A percentile compares a stretch with the other conserved stretches of the same genome.
These are phyloP conservation scores for Plumapathes pennacea DNA, from an alignment of 92 coral and sea anemone species.

Conservation along the genomic window DNA sequence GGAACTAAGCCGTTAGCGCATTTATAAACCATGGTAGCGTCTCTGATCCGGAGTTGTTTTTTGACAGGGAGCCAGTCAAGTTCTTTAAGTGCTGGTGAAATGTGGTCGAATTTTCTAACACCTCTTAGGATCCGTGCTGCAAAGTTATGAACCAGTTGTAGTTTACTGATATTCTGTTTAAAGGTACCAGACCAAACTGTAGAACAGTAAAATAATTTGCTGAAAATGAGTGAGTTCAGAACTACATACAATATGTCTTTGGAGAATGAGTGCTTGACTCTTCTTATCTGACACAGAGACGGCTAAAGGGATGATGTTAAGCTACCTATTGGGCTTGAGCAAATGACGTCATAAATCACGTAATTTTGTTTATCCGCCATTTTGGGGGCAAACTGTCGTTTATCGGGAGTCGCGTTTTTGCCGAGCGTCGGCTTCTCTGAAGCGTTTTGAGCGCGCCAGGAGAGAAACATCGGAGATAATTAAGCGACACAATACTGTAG, in stretches of 20 bases:
- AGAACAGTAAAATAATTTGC: conserved; percentile 22
- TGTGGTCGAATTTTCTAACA: conserved; percentile 38
- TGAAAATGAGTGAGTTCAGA: conserved; percentile 16
- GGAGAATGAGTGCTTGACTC: conserved; percentile 23
- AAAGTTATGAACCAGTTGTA: conserved; percentile 47
- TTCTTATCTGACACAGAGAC: conserved; percentile 17
- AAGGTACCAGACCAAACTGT: conserved; percentile 46
- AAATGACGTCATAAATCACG: too few species aligned
- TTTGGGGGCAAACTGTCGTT: too few species aligned
- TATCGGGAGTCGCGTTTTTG: too few species aligned
- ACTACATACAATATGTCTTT: too few species aligned
- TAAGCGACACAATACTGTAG: too few species aligned
- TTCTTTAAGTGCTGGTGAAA: conserved; percentile 37
- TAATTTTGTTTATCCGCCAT: too few species aligned
- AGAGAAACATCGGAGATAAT: too few species aligned
- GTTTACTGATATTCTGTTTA: conserved; percentile 30
- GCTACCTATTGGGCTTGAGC: too few species aligned
- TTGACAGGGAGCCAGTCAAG: conserved; percentile 32
- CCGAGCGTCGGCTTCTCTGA: too few species aligned
- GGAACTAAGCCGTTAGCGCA: conserved; percentile 23
- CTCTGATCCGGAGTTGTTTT: conserved; percentile 21
- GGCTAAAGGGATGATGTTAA: conserved; percentile 11
- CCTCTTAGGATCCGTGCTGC: conserved; percentile 40
- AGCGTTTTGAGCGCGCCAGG: too few species aligned
- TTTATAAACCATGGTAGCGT: conserved; percentile 24